Percentiles rank a stretch among this genome's conserved stretches.
Evolutionary conservation across 2,113 vertebrate species (phyloP).

Genomic region (Nerophis ophidion): DNA sequence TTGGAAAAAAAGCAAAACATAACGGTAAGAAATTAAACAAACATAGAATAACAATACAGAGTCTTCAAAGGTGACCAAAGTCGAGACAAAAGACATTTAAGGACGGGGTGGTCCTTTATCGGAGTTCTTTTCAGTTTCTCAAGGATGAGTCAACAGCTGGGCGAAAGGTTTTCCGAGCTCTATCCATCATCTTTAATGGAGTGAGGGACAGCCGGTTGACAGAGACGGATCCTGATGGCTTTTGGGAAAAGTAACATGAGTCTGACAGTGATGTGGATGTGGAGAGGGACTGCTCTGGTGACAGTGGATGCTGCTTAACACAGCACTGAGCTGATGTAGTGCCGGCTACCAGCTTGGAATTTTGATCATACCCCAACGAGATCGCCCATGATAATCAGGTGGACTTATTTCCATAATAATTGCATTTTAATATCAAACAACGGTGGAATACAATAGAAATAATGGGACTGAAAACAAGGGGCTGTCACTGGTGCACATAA

Average conservation of each 20-base stretch:
- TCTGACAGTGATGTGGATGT: slow-evolving; percentile 60
- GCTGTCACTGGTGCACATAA: neutral
- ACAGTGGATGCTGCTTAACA: slow-evolving; percentile 58
- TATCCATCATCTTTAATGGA: slow-evolving; percentile 78
- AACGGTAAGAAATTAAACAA: slow-evolving; percentile 11
- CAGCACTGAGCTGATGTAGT: slow-evolving; percentile 28
- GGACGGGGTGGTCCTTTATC: slow-evolving; percentile 46
- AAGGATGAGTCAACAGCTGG: slow-evolving; percentile 67
- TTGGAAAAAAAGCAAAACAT: neutral
- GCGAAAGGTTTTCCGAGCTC: slow-evolving; percentile 55
- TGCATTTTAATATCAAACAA: slow-evolving; percentile 18
- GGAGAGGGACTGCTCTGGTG: slow-evolving; percentile 41
- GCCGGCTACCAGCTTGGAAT: slow-evolving; percentile 29
- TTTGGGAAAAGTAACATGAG: slow-evolving; percentile 64
- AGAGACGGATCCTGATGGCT: slow-evolving; percentile 71
- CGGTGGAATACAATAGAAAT: neutral
- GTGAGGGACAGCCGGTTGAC: slow-evolving; percentile 66
- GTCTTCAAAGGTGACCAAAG: slow-evolving; percentile 31
- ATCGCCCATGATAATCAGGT: slow-evolving; percentile 34
- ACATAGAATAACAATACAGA: slow-evolving; percentile 16
- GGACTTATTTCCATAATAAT: slow-evolving; percentile 48
- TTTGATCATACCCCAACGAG: slow-evolving; percentile 37
- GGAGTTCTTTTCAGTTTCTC: slow-evolving; percentile 56
- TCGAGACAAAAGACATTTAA: slow-evolving; percentile 56
- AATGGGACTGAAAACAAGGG: neutral